Evolutionary conservation across 1,140 invertebrate genomes (phyloP).

Genomic region (Solenopsis invicta): DNA sequence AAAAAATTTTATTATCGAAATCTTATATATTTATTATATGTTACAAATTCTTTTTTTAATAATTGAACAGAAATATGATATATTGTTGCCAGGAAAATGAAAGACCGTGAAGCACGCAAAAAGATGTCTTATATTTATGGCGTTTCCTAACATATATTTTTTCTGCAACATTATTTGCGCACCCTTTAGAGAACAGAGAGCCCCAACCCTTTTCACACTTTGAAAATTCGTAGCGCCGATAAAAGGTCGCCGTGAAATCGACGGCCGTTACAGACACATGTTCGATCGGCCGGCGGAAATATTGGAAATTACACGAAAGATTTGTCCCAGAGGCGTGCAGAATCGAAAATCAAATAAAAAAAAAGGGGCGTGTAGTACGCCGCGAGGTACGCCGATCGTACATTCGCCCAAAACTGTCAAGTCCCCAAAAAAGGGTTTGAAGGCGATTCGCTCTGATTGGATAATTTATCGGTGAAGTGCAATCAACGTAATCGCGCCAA

Average conservation of each 20-base stretch:
- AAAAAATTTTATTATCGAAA: background rate
- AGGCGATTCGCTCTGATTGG: slow-evolving; percentile 84
- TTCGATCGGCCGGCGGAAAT: slow-evolving; percentile 75
- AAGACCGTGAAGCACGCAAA: background rate
- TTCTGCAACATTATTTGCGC: slow-evolving; percentile 35
- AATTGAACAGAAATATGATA: background rate
- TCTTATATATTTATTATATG: background rate
- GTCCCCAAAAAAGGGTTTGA: slow-evolving; percentile 78
- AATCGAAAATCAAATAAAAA: slow-evolving; percentile 86
- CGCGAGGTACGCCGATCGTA: slow-evolving; percentile 30
- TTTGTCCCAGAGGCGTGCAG: slow-evolving; percentile 82
- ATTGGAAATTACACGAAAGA: slow-evolving; percentile 86
- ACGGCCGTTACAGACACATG: slow-evolving; percentile 75
- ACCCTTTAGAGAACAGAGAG: slow-evolving; percentile 2
- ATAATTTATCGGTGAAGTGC: slow-evolving; percentile 82
- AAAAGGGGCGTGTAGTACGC: slow-evolving; percentile 77
- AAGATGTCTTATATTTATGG: background rate
- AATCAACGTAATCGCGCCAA: slow-evolving; percentile 62
- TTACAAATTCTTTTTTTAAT: background rate
- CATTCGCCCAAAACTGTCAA: slow-evolving; percentile 37
- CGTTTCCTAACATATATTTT: slow-evolving; percentile 29
- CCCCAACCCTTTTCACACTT: slow-evolving; percentile 80
- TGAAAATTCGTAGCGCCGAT: slow-evolving; percentile 74
- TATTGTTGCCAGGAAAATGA: background rate
- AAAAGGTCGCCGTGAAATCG: slow-evolving; percentile 83